Evolutionary conservation across 2,888 invertebrate species (phyloP).

Genomic region (Andrena haemorrhoa): DNA sequence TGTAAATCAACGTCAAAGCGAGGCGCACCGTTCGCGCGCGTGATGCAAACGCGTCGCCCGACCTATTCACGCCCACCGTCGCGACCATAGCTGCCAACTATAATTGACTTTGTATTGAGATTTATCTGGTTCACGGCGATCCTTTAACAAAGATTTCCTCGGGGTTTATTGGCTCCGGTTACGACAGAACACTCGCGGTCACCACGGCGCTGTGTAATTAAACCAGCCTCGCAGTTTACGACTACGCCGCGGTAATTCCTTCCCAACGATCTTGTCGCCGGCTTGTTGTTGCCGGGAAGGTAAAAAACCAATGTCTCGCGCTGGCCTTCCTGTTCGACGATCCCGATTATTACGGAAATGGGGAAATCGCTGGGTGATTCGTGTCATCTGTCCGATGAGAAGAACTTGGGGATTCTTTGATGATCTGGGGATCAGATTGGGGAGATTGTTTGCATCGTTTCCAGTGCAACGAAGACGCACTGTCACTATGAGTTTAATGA

Average conservation of each 20-base stretch:
- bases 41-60: slow-evolving; percentile 67
- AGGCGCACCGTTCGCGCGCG: slow-evolving; percentile 34
- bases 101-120: slow-evolving; percentile 74
- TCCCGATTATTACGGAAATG: neutral
- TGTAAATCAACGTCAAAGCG: slow-evolving; percentile 65
- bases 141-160: slow-evolving; percentile 64
- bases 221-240: slow-evolving; percentile 58
- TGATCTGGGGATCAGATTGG: no score
- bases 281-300: neutral
- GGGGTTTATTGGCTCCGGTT: slow-evolving; percentile 44
- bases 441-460: no score
- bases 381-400: no score
- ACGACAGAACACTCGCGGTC: slow-evolving; percentile 52
- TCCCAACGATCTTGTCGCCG: slow-evolving; percentile 29
- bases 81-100: slow-evolving; percentile 62
- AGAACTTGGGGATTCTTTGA: no score
- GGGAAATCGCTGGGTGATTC: neutral
- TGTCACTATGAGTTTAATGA: no score
- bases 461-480: no score
- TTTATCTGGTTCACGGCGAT: slow-evolving; percentile 68
- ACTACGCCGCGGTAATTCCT: slow-evolving; percentile 17
- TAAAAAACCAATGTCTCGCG: neutral
- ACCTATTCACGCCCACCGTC: slow-evolving; percentile 70
- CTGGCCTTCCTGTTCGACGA: neutral
- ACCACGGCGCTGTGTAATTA: slow-evolving; percentile 60